phyloP scores from a whole-genome alignment of 2,113 vertebrate species.

The Fregata magnificens region DNA sequence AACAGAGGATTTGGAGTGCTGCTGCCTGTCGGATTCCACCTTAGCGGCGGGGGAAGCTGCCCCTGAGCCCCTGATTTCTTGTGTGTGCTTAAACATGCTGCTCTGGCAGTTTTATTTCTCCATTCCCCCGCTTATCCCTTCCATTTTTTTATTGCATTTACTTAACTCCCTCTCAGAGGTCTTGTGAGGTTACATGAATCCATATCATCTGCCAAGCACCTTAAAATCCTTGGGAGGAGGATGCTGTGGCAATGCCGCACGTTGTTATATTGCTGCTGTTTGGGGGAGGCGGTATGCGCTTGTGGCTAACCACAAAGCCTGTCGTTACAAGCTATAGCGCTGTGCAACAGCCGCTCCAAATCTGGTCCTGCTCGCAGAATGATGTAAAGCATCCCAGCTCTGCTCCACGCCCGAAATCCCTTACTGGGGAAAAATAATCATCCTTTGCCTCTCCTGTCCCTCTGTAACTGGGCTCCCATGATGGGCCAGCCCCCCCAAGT shows the following conservation, averaged over 20 bases:
- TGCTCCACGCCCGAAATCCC: neutral
- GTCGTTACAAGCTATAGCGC: neutral
- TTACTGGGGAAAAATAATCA: neutral
- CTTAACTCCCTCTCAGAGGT: neutral
- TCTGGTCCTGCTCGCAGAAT: neutral
- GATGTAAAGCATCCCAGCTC: neutral
- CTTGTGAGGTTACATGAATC: neutral
- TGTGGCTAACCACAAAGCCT: neutral
- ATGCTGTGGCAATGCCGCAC: neutral
- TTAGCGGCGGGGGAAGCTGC: neutral
- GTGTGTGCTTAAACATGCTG: neutral
- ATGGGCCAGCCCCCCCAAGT: neutral
- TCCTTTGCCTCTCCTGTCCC: neutral
- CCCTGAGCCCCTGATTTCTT: neutral
- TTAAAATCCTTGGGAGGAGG: neutral
- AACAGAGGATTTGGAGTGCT: neutral
- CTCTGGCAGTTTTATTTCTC: neutral
- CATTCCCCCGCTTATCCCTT: neutral
- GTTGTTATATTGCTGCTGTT: neutral
- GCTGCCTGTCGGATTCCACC: neutral
- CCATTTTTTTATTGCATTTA: neutral
- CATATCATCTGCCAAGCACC: neutral
- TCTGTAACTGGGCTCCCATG: neutral
- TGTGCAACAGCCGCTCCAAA: accelerated
- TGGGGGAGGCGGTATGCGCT: neutral